These are phyloP conservation scores for Onychomys arenicola DNA, from an alignment of 2,797 vertebrate species.

Conservation along the genomic window DNA sequence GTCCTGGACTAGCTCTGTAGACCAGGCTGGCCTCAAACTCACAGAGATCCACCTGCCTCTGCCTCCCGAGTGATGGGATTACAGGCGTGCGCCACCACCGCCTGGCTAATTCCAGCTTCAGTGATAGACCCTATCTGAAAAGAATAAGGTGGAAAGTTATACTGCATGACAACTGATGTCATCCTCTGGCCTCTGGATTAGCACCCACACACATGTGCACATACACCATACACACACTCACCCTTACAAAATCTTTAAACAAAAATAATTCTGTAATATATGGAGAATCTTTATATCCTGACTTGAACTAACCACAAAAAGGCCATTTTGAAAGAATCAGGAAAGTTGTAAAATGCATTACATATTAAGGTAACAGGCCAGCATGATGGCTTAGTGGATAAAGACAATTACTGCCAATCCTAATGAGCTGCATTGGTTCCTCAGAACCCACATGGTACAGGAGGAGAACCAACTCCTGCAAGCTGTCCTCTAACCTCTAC, in stretches of 20 bases:
- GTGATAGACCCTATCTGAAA: background rate
- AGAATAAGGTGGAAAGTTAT: background rate
- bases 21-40: too few relatives aligned
- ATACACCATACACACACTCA: background rate
- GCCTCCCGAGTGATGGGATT: too few relatives aligned
- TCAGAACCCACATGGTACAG: background rate
- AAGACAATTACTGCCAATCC: background rate
- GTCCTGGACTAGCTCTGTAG: too few relatives aligned
- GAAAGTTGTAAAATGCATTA: slow-evolving; percentile 44
- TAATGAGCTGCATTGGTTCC: background rate
- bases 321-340: background rate
- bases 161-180: background rate
- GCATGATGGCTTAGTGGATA: background rate
- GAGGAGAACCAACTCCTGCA: background rate
- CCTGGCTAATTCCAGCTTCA: too few relatives aligned
- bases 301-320: slow-evolving; percentile 56
- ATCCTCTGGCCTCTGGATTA: background rate
- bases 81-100: too few relatives aligned
- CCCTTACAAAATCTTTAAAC: background rate
- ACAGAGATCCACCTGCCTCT: too few relatives aligned
- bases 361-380: slow-evolving; percentile 27
- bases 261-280: background rate
- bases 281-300: background rate
- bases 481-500: background rate
- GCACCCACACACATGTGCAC: background rate